Base-by-base conservation (phyloP, 2,797 vertebrate species). In the Falco rusticolus region DNA sequence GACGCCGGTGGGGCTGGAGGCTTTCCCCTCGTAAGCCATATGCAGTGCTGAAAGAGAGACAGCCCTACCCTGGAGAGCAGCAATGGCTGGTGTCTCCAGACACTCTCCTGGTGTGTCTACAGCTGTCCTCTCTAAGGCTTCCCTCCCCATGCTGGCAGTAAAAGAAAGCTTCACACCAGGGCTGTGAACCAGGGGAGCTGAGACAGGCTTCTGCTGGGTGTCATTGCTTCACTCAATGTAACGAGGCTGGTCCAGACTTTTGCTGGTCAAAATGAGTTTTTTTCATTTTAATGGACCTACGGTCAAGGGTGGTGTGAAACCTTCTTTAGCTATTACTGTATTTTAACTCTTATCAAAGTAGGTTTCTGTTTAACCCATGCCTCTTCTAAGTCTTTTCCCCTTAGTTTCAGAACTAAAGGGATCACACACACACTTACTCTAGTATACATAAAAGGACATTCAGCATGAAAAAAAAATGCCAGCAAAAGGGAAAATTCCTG, bases 201-300 rank as follows among this genome's bases (percentile, higher is more conserved):
- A 60, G 41, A 20, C 24, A 21, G 21, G 28, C 4, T 16, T 41
- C 33, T 50, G 16, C 37, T 33, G n/a, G 13, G 16, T 63, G 48
- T 21, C 60, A 65, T 69, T 63, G 57, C 53, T 71, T 24, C 57
- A 25, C n/a, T 13, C 17, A 4, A 29, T 16, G 16, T 24, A 63
- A 51, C 0, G 0, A 78, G 45, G 31, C 37, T 9, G 3, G 34
- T 29, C 7, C 25, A 82, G 28, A 79, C 11, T 17, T 63, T 28
- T 39, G 13, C 7, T 14, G 18, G 17, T 63, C 47, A 70, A 59
- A 75, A 74, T 3, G 0, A 70, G 4, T 5, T 61, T 80, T 81
- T 45, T 25, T 64, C 3, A 4, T 24, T 65, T 61, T 13, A 24
- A 24, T 24, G 25, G 16, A 39, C 8, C 2, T 56, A 6, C 2